These are phyloP conservation scores for Scrobipalpa atriplicella DNA, from an alignment of 2,888 invertebrate species.

Conservation along the genomic window DNA sequence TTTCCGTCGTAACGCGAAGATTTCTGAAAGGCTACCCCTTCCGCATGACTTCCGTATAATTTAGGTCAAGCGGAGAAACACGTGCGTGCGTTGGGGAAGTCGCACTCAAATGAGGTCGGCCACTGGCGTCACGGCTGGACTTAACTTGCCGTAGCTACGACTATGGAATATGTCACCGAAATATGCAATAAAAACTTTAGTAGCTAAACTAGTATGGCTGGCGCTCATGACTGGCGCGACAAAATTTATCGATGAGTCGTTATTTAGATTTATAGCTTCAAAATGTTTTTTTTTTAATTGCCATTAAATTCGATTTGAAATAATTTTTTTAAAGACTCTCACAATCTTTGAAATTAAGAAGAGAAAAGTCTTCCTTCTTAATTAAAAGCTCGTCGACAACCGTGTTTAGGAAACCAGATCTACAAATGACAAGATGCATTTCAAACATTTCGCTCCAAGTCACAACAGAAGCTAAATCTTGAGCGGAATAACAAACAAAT, in stretches of 20 bases:
- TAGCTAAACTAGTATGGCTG: neutral
- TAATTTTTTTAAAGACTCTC: neutral
- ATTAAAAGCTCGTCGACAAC: neutral
- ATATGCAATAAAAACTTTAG: constrained; percentile 34
- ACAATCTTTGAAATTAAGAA: neutral
- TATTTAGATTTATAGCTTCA: constrained; percentile 13
- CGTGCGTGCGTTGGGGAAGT: constrained; percentile 55
- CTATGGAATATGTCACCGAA: constrained; percentile 28
- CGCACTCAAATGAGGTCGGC: constrained; percentile 59
- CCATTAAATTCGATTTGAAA: neutral
- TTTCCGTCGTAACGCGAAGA: constrained; percentile 37
- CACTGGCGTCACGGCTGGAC: constrained; percentile 34
- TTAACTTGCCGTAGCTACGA: constrained; percentile 23
- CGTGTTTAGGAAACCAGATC: neutral
- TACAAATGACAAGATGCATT: constrained; percentile 21
- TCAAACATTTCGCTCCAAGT: constrained; percentile 9
- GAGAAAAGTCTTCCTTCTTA: neutral
- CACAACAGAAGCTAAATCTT: constrained; percentile 13
- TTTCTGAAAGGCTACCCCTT: constrained; percentile 42
- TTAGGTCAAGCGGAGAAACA: constrained; percentile 62
- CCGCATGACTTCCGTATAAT: constrained; percentile 47
- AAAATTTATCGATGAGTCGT: constrained; percentile 25
- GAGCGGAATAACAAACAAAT: constrained; percentile 24
- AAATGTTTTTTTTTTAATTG: constrained; percentile 17
- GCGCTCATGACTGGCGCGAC: no score